Percentiles rank a stretch among this genome's conserved stretches.
phyloP scores from a whole-genome alignment of 2,113 vertebrate genomes.

The Bufo gargarizans region DNA sequence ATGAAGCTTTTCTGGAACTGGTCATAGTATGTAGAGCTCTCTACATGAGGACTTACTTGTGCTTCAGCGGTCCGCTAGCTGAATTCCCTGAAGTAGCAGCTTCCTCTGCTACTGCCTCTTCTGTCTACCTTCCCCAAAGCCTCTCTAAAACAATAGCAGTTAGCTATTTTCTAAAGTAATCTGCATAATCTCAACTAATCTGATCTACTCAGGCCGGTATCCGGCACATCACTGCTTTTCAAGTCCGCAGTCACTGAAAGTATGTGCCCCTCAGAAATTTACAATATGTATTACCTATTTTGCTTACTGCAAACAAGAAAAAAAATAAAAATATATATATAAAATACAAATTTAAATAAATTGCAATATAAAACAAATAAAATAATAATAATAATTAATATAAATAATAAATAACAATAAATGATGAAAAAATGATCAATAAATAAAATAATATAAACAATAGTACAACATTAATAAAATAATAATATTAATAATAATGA shows the following conservation, averaged over 20 bases:
- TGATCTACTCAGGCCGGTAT: slow-evolving; percentile 73
- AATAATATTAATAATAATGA: too few relatives aligned
- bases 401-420: not conserved
- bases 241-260: not conserved
- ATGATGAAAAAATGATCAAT: too few relatives aligned
- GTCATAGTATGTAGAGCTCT: slow-evolving; percentile 49
- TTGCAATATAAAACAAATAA: too few relatives aligned
- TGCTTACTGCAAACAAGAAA: not conserved
- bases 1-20: slow-evolving; percentile 51
- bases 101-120: slow-evolving; percentile 55
- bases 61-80: slow-evolving; percentile 32
- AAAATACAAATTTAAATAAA: too few relatives aligned
- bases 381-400: not conserved
- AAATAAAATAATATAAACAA: too few relatives aligned
- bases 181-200: slow-evolving; percentile 82
- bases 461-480: too few relatives aligned
- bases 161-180: slow-evolving; percentile 84
- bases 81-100: slow-evolving; percentile 48
- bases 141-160: slow-evolving; percentile 67
- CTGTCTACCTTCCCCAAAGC: slow-evolving; percentile 59
- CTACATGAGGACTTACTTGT: slow-evolving; percentile 61
- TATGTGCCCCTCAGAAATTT: not conserved
- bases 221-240: not conserved
- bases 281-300: not conserved
- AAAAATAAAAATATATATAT: not conserved